Percentiles rank a stretch among this genome's conserved stretches.
These are phyloP conservation scores for Chaetoderma sp. DNA, from an alignment of 2,888 invertebrate genomes.

Conservation along the genomic window DNA sequence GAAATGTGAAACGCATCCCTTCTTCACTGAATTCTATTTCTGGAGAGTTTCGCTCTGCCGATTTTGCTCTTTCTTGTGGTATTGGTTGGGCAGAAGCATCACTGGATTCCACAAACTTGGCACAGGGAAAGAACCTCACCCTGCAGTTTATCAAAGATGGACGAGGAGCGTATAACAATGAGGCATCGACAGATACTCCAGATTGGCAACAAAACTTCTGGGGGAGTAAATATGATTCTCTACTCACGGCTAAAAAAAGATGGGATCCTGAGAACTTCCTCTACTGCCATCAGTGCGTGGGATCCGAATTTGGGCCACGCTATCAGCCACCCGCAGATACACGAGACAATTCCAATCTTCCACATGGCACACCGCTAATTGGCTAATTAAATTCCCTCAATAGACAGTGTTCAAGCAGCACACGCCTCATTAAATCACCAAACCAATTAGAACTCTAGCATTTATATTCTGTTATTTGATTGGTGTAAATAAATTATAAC, in stretches of 20 bases:
- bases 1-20: too few relatives aligned
- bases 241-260: neutral
- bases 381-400: too few relatives aligned
- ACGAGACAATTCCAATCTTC: too few relatives aligned
- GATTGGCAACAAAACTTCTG: constrained; percentile 1
- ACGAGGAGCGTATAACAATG: neutral
- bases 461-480: too few relatives aligned
- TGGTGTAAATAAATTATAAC: too few relatives aligned
- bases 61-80: neutral
- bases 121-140: neutral
- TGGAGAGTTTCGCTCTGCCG: neutral
- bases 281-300: constrained; percentile 1
- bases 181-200: neutral
- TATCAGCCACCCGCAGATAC: too few relatives aligned
- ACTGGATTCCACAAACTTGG: neutral
- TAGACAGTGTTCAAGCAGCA: too few relatives aligned
- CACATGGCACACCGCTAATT: too few relatives aligned
- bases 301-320: too few relatives aligned
- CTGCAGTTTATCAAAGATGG: neutral
- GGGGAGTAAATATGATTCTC: neutral
- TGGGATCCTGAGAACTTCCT: constrained; percentile 11
- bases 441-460: too few relatives aligned
- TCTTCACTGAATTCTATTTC: too few relatives aligned
- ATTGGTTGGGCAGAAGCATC: neutral
- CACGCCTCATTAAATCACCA: too few relatives aligned